Evolutionary conservation across 2,888 invertebrate genomes (phyloP).

Genomic region (Formica aserva): DNA sequence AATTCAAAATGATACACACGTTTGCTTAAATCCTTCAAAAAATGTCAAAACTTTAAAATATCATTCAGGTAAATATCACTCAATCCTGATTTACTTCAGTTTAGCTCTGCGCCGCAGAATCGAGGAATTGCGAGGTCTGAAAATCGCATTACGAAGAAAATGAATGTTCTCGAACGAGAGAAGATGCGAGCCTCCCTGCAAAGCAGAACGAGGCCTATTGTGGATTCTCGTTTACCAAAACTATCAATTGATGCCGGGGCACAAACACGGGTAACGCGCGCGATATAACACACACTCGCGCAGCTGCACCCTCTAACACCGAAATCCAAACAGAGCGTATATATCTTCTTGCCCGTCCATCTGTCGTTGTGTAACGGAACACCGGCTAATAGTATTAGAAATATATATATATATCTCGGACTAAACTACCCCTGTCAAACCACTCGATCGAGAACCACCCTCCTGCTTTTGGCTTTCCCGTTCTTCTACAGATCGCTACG

Average conservation of each 20-base stretch:
- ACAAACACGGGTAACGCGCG: conserved; percentile 69
- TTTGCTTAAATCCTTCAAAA: background rate
- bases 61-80: background rate
- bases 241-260: conserved; percentile 82
- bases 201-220: conserved; percentile 54
- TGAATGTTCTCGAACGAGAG: conserved; percentile 40
- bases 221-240: conserved; percentile 76
- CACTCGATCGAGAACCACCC: conserved; percentile 73
- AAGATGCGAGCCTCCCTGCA: conserved; percentile 47
- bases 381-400: conserved; percentile 86
- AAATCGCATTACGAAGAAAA: conserved; percentile 46
- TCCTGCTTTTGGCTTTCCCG: conserved; percentile 43
- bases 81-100: background rate
- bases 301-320: conserved; percentile 74
- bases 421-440: conserved; percentile 72
- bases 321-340: conserved; percentile 81
- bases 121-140: background rate
- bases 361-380: conserved; percentile 85
- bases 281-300: conserved; percentile 70
- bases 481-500: conserved; percentile 51
- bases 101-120: background rate
- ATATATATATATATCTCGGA: conserved; percentile 75
- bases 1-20: background rate
- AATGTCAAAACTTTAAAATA: background rate
- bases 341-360: conserved; percentile 82